Evolutionary conservation across 2,797 vertebrate genomes (phyloP).

Genomic region (Carapus acus): DNA sequence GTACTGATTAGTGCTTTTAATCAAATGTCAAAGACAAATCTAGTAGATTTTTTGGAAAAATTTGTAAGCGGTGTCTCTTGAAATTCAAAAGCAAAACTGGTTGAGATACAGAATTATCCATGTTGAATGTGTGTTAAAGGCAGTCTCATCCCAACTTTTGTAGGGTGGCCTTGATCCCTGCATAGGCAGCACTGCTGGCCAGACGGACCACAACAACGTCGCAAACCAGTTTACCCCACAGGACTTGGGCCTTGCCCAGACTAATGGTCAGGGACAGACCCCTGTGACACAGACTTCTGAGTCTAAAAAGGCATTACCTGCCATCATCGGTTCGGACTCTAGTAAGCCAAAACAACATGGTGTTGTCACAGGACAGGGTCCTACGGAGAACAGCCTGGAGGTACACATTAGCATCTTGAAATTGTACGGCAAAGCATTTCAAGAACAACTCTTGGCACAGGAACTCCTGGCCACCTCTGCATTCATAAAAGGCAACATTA

Average conservation of each 20-base stretch:
- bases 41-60: too few species aligned
- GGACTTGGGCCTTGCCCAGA: constrained; percentile 43
- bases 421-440: too few species aligned
- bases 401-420: constrained; percentile 44
- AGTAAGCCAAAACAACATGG: constrained; percentile 60
- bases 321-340: constrained; percentile 46
- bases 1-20: too few species aligned
- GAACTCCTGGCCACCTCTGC: not conserved
- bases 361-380: constrained; percentile 38
- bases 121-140: constrained; percentile 35
- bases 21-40: too few species aligned
- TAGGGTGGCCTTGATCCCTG: constrained; percentile 39
- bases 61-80: too few species aligned
- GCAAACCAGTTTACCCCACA: constrained; percentile 50
- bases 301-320: constrained; percentile 47
- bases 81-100: constrained; percentile 37
- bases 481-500: not conserved
- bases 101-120: constrained; percentile 31
- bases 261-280: constrained; percentile 53
- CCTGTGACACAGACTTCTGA: constrained; percentile 50
- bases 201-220: constrained; percentile 55
- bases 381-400: constrained; percentile 53
- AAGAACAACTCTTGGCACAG: too few species aligned
- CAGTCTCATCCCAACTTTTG: constrained; percentile 44
- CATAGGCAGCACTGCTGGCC: constrained; percentile 26